Evolutionary conservation across 2,113 vertebrate species (phyloP).

Genomic region (Gymnobelideus leadbeateri): DNA sequence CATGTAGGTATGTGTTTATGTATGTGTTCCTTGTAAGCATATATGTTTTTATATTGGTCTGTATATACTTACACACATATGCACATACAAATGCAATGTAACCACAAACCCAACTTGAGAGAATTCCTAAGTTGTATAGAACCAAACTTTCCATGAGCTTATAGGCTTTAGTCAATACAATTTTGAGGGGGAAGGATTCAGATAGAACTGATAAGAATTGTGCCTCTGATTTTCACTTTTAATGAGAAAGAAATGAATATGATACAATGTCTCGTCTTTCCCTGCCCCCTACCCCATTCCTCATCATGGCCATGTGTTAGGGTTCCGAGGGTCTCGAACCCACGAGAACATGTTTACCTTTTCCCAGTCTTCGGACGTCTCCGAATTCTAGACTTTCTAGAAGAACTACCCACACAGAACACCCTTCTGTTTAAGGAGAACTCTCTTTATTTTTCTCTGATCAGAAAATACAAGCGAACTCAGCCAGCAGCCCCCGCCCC

Average conservation of each 20-base stretch:
- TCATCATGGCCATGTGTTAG: not conserved
- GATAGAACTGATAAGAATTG: not conserved
- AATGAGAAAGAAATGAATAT: not conserved
- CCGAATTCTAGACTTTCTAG: no score
- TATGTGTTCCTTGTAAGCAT: not conserved
- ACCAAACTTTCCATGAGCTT: not conserved
- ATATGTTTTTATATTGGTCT: not conserved
- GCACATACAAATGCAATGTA: not conserved
- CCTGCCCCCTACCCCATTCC: not conserved
- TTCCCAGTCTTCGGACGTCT: no score
- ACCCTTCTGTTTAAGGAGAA: no score
- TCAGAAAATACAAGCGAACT: no score
- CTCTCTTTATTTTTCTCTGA: no score
- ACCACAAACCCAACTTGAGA: not conserved
- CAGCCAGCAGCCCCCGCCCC: no score
- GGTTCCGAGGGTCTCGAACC: no score
- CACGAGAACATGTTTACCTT: no score
- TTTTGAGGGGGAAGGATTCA: not conserved
- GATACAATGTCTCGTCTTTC: not conserved
- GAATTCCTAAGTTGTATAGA: not conserved
- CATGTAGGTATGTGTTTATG: not conserved
- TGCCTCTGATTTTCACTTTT: not conserved
- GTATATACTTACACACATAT: not conserved
- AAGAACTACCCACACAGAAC: no score
- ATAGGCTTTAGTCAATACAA: not conserved